phyloP scores from a whole-genome alignment of 2,797 vertebrate species.

The Alfaro cultratus region DNA sequence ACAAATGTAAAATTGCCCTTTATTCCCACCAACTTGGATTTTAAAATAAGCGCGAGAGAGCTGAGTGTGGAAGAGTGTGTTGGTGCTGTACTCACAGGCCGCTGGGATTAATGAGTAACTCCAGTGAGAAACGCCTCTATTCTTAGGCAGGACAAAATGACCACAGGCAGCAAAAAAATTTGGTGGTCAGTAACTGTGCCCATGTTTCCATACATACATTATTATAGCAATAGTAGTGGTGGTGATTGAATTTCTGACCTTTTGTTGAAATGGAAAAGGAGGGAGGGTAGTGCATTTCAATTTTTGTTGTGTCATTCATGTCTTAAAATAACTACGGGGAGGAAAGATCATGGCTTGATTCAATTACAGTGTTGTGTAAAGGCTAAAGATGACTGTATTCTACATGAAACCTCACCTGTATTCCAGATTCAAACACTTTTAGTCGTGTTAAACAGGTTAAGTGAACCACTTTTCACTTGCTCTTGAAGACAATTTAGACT shows the following conservation, averaged over 20 bases:
- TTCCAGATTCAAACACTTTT: constrained; percentile 47
- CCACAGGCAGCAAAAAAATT: constrained; percentile 81
- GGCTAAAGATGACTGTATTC: constrained; percentile 78
- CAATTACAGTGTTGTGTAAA: constrained; percentile 75
- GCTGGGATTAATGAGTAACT: constrained; percentile 81
- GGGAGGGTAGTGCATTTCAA: constrained; percentile 75
- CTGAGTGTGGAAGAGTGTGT: constrained; percentile 51
- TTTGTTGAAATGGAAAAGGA: constrained; percentile 82
- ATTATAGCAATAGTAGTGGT: constrained; percentile 81
- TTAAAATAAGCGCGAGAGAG: constrained; percentile 38
- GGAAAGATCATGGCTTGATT: constrained; percentile 83
- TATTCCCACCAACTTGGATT: background rate
- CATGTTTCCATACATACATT: constrained; percentile 82
- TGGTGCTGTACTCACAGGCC: constrained; percentile 50
- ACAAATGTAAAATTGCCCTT: background rate
- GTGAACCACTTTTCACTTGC: constrained; percentile 16
- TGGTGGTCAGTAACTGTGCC: constrained; percentile 77
- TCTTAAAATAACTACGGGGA: constrained; percentile 84
- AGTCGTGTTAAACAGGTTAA: constrained; percentile 51
- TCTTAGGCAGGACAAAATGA: constrained; percentile 79
- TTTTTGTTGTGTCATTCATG: constrained; percentile 84
- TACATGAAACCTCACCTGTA: constrained; percentile 71
- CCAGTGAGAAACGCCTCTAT: constrained; percentile 75
- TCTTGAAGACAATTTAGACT: constrained; percentile 28
- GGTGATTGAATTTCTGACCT: constrained; percentile 88